phyloP scores from a whole-genome alignment of 1,140 invertebrate species.

The Galleria mellonella region DNA sequence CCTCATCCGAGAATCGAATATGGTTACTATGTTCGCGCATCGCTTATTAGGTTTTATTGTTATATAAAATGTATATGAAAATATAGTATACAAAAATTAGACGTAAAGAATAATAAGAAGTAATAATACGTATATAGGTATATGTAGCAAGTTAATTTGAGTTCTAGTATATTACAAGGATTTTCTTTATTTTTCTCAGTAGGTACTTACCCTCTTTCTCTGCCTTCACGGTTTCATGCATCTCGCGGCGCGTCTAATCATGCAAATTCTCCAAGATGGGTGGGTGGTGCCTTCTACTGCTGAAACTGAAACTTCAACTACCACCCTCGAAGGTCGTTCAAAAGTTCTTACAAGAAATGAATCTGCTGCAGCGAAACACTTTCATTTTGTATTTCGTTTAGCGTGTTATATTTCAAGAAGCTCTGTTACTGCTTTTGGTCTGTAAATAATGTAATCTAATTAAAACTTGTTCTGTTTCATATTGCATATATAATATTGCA shows the following conservation, averaged over 20 bases:
- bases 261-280: constrained; percentile 55
- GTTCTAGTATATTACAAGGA: constrained; percentile 6
- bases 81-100: too few species aligned
- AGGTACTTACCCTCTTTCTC: neutral
- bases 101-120: too few species aligned
- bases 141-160: too few species aligned
- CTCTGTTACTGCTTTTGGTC: neutral
- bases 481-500: too few species aligned
- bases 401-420: constrained; percentile 1
- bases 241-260: constrained; percentile 48
- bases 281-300: constrained; percentile 37
- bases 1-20: too few species aligned
- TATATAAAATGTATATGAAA: too few species aligned
- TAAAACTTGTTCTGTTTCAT: neutral
- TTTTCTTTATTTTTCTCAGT: constrained; percentile 4
- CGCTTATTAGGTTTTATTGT: too few species aligned
- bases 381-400: constrained; percentile 45
- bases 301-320: constrained; percentile 56
- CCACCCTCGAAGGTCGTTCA: constrained; percentile 64
- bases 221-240: constrained; percentile 24
- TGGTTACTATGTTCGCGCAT: too few species aligned
- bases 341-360: constrained; percentile 62
- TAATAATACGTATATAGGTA: too few species aligned
- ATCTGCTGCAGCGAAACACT: constrained; percentile 60
- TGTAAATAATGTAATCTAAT: neutral